A percentile compares a stretch with the other conserved stretches of the same genome.
These are phyloP conservation scores for Acanthaster planci DNA, from an alignment of 35 echinoderm and acorn worm species.

Conservation along the genomic window DNA sequence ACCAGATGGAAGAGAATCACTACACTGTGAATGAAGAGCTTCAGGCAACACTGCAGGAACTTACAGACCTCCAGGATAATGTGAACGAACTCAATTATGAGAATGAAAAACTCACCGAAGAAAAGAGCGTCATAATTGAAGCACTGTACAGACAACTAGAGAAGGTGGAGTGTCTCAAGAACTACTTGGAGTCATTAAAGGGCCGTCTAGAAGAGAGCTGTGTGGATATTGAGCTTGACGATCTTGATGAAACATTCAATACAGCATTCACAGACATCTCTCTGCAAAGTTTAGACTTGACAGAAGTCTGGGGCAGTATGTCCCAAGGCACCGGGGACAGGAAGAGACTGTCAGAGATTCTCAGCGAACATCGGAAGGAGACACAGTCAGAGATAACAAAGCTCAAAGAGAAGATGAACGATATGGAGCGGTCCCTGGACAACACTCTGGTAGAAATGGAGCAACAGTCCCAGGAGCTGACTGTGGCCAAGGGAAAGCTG, in stretches of 20 bases:
- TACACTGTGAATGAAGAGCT: conserved; percentile 97
- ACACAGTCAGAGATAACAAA: conserved; percentile 72
- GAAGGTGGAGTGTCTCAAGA: conserved; percentile 72
- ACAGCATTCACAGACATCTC: conserved; percentile 49
- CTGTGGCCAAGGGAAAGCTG: conserved; percentile 58
- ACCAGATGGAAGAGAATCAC: conserved; percentile 99
- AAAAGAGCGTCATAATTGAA: conserved; percentile 78
- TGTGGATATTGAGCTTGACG: conserved; percentile 64
- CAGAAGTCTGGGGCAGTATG: conserved; percentile 34
- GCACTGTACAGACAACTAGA: conserved; percentile 66
- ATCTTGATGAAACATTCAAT: conserved; percentile 56
- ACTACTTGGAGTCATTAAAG: conserved; percentile 53
- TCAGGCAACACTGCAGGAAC: conserved; percentile 93
- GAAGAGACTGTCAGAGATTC: conserved; percentile 47
- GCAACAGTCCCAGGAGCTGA: conserved; percentile 71
- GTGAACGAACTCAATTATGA: conserved; percentile 72
- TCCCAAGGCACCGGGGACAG: conserved; percentile 37
- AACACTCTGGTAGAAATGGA: conserved; percentile 59
- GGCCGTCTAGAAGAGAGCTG: conserved; percentile 50
- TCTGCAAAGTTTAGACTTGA: conserved; percentile 26
- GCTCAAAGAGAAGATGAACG: conserved; percentile 63
- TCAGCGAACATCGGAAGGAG: conserved; percentile 66
- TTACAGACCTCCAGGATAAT: conserved; percentile 86
- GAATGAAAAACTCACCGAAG: conserved; percentile 89
- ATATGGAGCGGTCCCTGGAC: conserved; percentile 60